phyloP scores from a whole-genome alignment of 92 coral and sea anemone genomes.

The Zoanthus solanderi region DNA sequence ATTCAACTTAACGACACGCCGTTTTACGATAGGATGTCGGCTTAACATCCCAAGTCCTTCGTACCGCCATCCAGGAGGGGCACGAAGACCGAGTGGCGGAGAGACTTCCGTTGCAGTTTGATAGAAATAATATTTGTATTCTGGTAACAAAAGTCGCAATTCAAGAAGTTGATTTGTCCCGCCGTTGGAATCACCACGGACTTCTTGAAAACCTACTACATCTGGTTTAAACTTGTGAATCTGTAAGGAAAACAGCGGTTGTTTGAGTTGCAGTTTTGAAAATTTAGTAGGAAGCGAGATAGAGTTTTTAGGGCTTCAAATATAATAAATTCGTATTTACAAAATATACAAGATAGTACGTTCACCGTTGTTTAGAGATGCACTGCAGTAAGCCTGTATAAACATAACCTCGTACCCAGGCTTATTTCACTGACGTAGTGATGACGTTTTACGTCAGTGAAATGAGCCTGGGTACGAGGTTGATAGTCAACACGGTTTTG shows the following conservation, averaged over 20 bases:
- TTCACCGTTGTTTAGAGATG: no score
- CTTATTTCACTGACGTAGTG: no score
- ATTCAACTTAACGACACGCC: slow-evolving; percentile 77
- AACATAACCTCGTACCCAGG: no score
- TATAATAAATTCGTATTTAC: no score
- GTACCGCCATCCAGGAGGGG: slow-evolving; percentile 93
- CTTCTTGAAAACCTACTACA: slow-evolving; percentile 97
- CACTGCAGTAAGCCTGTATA: no score
- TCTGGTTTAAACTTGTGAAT: slow-evolving; percentile 80
- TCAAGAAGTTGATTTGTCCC: slow-evolving; percentile 77
- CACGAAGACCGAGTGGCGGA: slow-evolving; percentile 67
- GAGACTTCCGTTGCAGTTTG: slow-evolving; percentile 71
- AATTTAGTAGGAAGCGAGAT: no score
- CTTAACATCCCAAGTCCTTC: slow-evolving; percentile 96
- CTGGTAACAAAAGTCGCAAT: slow-evolving; percentile 72
- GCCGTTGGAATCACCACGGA: slow-evolving; percentile 78
- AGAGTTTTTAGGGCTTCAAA: no score
- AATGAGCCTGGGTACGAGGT: no score
- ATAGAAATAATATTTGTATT: slow-evolving; percentile 74
- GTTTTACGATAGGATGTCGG: slow-evolving; percentile 79
- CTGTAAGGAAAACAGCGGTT: slow-evolving; percentile 29
- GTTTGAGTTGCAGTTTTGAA: not conserved
- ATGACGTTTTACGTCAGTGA: no score
- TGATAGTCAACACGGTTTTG: no score
- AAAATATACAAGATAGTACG: no score